Conservation (phyloP, 2,888 invertebrate genomes). For the Drymonia ruficornis region DNA sequence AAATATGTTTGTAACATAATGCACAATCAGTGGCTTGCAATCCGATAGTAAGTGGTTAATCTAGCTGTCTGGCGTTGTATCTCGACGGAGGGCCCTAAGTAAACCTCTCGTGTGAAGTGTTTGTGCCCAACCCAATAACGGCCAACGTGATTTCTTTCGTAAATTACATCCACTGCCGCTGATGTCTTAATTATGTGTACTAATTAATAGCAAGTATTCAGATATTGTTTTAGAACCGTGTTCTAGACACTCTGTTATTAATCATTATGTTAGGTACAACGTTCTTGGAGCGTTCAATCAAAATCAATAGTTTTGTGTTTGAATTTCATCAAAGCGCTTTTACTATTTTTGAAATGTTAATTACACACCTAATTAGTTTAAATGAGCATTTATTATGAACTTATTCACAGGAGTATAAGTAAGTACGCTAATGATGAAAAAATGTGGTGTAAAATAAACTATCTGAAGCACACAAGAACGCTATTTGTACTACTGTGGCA, state of each 20-base stretch:
- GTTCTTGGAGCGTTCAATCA: background rate
- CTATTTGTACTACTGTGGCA: no score
- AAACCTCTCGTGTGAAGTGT: constrained; percentile 67
- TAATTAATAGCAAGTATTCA: constrained; percentile 21
- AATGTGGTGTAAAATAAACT: no score
- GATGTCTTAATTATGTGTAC: constrained; percentile 25
- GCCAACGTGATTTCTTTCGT: constrained; percentile 54
- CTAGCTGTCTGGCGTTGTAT: constrained; percentile 62
- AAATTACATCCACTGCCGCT: constrained; percentile 46
- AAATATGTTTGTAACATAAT: constrained; percentile 39
- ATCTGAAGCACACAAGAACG: no score
- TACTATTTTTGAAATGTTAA: no score
- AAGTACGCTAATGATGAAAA: no score
- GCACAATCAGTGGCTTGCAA: constrained; percentile 48
- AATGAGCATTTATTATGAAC: no score
- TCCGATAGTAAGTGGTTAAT: constrained; percentile 65
- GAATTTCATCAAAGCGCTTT: background rate
- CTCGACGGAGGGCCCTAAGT: constrained; percentile 64
- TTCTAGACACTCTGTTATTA: constrained; percentile 3
- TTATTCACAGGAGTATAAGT: no score
- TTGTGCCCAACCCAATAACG: constrained; percentile 63
- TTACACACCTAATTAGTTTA: no score
- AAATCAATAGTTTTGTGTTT: background rate
- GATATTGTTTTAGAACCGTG: no score
- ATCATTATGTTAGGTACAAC: background rate